phyloP scores from a whole-genome alignment of 2,797 vertebrate genomes.

The Danio kyathit region DNA sequence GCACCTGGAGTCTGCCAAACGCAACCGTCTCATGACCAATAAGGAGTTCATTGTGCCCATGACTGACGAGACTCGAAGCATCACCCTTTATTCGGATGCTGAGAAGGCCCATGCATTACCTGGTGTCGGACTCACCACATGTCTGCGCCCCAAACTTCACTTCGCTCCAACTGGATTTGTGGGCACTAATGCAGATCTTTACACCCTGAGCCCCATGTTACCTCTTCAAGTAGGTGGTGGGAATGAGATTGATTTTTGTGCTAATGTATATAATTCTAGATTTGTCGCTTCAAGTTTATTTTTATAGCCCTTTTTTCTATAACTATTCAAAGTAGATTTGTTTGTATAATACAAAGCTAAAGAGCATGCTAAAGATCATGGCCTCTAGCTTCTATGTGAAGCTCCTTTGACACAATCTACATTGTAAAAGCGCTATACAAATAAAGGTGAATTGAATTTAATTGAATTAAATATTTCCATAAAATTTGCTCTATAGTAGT shows the following conservation, averaged over 20 bases:
- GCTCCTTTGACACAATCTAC: too few species aligned
- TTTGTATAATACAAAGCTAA: too few species aligned
- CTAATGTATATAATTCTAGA: too few species aligned
- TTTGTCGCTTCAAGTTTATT: too few species aligned
- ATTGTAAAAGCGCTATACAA: too few species aligned
- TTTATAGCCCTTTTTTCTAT: too few species aligned
- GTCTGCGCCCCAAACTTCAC: slow-evolving; percentile 89
- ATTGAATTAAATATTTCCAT: too few species aligned
- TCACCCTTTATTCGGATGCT: slow-evolving; percentile 82
- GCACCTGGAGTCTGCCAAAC: slow-evolving; percentile 93
- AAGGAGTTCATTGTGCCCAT: slow-evolving; percentile 95
- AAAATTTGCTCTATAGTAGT: too few species aligned
- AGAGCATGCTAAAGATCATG: too few species aligned
- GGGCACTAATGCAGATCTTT: slow-evolving; percentile 80
- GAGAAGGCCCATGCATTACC: slow-evolving; percentile 84
- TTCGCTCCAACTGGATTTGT: slow-evolving; percentile 89
- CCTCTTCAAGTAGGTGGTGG: slow-evolving; percentile 79
- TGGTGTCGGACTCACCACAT: slow-evolving; percentile 89
- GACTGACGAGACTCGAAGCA: slow-evolving; percentile 85
- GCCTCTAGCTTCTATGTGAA: too few species aligned
- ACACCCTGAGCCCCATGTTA: slow-evolving; percentile 84
- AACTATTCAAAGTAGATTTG: too few species aligned
- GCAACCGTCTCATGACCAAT: slow-evolving; percentile 91
- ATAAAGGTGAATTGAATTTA: too few species aligned
- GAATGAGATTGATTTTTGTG: neutral